These are phyloP conservation scores for Dugesia japonica DNA, from an alignment of 2,888 invertebrate species.

Conservation along the genomic window DNA sequence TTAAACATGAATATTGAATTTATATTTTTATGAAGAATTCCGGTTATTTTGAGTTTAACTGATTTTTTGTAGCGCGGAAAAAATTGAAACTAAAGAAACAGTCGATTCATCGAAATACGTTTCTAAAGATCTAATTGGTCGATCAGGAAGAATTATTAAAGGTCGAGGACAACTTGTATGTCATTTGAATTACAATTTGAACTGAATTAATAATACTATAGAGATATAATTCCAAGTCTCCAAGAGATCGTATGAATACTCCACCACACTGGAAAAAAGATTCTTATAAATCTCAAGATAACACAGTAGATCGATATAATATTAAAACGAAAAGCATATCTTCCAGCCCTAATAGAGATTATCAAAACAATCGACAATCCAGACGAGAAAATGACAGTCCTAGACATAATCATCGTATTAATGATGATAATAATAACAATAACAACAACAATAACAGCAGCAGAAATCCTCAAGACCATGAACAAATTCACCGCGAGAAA, in stretches of 20 bases:
- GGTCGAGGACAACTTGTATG: slow-evolving; percentile 23
- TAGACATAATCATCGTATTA: not conserved
- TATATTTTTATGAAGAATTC: not conserved
- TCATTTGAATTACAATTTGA: too few species aligned
- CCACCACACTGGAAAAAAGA: slow-evolving; percentile 6
- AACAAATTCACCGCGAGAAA: not conserved
- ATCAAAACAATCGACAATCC: not conserved
- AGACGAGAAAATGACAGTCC: not conserved
- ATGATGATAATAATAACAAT: not conserved
- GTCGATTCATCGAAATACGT: not conserved
- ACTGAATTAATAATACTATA: too few species aligned
- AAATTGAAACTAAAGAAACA: not conserved
- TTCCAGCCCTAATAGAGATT: not conserved
- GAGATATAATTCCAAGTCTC: not conserved
- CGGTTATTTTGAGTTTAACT: not conserved
- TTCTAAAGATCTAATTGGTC: slow-evolving; percentile 9
- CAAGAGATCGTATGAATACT: not conserved
- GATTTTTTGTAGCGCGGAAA: not conserved
- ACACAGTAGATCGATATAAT: not conserved
- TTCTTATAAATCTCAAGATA: not conserved
- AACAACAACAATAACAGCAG: not conserved
- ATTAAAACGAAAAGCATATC: not conserved
- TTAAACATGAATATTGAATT: too few species aligned
- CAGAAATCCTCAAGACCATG: not conserved
- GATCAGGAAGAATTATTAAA: slow-evolving; percentile 26